Conservation (phyloP, 2,113 vertebrate species). For the Prietella phreatophila region DNA sequence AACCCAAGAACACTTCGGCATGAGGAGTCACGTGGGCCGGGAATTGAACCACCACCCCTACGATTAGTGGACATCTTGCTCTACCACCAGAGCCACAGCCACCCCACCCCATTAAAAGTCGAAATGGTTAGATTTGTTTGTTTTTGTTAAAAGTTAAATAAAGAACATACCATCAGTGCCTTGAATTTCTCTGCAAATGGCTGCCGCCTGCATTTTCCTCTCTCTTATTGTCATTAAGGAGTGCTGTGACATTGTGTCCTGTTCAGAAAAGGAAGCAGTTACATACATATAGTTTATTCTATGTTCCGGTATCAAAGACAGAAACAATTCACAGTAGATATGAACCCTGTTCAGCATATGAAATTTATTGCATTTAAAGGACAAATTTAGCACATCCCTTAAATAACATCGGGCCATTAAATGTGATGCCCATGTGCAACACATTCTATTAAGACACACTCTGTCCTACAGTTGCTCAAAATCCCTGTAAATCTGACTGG, state of each 20-base stretch:
- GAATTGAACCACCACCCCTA: too few relatives aligned
- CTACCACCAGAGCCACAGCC: too few relatives aligned
- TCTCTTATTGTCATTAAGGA: conserved; percentile 81
- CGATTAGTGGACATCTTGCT: too few relatives aligned
- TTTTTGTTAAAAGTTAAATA: not conserved
- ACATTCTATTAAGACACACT: conserved; percentile 55
- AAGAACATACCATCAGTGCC: conserved; percentile 76
- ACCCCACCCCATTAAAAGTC: not conserved
- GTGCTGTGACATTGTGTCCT: conserved; percentile 72
- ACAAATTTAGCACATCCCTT: conserved; percentile 71
- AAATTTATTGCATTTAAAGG: conserved; percentile 63
- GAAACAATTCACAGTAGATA: not conserved
- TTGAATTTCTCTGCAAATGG: conserved; percentile 89
- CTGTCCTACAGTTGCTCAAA: conserved; percentile 52
- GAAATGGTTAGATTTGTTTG: not conserved
- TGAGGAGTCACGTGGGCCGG: too few relatives aligned
- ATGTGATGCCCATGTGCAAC: conserved; percentile 58
- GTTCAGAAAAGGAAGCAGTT: conserved; percentile 19
- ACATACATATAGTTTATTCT: conserved; percentile 6
- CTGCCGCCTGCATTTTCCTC: conserved; percentile 86
- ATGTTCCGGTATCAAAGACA: not conserved
- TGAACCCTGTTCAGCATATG: conserved; percentile 39
- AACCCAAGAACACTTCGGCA: too few relatives aligned
- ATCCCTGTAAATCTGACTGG: conserved; percentile 56
- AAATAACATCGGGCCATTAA: conserved; percentile 71